Evolutionary conservation across 2,113 vertebrate species (phyloP).

Genomic region (Tychaedon coryphoeus): DNA sequence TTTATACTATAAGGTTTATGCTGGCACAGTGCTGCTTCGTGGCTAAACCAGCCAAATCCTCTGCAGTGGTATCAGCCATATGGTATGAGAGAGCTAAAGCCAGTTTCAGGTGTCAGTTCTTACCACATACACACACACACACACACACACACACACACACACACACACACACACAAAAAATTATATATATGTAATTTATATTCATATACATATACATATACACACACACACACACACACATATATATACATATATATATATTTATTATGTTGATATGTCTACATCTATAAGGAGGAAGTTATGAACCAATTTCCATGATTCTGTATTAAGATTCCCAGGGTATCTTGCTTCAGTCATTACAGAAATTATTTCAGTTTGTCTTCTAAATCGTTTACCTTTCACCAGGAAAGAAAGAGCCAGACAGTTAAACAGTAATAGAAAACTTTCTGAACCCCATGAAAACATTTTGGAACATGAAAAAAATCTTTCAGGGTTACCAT

Average conservation of each 20-base stretch:
- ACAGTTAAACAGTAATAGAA: background rate
- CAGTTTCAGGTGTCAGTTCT: background rate
- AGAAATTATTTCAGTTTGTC: background rate
- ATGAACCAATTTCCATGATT: background rate
- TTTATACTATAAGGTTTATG: background rate
- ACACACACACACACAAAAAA: too few species aligned
- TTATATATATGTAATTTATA: too few species aligned
- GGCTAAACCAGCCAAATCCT: background rate
- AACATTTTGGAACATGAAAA: background rate
- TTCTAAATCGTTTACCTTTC: background rate
- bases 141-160: too few species aligned
- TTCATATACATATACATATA: background rate
- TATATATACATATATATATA: too few species aligned
- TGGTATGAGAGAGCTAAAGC: background rate
- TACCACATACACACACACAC: background rate
- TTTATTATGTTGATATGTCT: background rate
- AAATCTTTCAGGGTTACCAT: background rate
- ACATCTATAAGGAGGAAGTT: background rate
- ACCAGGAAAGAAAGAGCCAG: background rate
- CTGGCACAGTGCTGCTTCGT: background rate
- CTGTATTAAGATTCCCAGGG: background rate
- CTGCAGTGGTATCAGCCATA: background rate
- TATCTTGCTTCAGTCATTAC: background rate
- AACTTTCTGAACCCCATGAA: background rate
- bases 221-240: too few species aligned